Base-by-base conservation (phyloP, 2,113 vertebrate genomes). In the Malurus alboscapulatus region DNA sequence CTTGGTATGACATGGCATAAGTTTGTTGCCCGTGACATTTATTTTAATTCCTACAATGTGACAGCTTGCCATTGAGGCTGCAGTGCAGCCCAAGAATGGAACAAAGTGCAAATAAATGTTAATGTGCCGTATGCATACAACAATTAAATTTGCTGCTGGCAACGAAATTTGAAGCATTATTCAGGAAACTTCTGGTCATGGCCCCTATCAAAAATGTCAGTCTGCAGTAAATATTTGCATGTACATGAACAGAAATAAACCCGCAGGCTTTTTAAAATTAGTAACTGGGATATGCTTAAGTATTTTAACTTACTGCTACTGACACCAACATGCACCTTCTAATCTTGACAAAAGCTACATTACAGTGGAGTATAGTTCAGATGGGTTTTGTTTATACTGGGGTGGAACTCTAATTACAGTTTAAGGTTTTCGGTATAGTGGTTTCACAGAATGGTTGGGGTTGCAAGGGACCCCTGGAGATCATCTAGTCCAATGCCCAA, bases 51-150 rank as follows among this genome's bases (percentile, higher is more conserved):
- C 55, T 87, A 38, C 48, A 59, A 27, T 45, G 16, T 77, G 84
- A 71, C 84, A 95, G 71, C 47, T 95, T 95, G 74, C 76, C 65
- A 14, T 51, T 69, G 44, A 54, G 26, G 89, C 71, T 89, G 54
- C 76, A 53, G n/a, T 45, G 55, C 21, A 21, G 73, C 40, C 88
- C 62, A 72, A 88, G 75, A 96, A 82, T 32, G 38, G 61, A 85
- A 91, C 27, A 86, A 93, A 67, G 57, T 38, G n/a, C 75, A 89
- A 94, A 76, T 71, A 92, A 94, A 91, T 91, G 72, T 47, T 91
- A 87, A 94, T 84, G 66, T 73, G 36, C 62, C 17, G 4, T 84
- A 93, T 94, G 87, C 76, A 90, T 81, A 80, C 68, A 90, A 92
- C 53, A 88, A 90, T 91, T 92, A 72, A 51, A 90, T 93, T 58